Percentiles rank a stretch among this genome's conserved stretches.
These are phyloP conservation scores for Eulithis testata DNA, from an alignment of 2,888 invertebrate genomes.

Conservation along the genomic window DNA sequence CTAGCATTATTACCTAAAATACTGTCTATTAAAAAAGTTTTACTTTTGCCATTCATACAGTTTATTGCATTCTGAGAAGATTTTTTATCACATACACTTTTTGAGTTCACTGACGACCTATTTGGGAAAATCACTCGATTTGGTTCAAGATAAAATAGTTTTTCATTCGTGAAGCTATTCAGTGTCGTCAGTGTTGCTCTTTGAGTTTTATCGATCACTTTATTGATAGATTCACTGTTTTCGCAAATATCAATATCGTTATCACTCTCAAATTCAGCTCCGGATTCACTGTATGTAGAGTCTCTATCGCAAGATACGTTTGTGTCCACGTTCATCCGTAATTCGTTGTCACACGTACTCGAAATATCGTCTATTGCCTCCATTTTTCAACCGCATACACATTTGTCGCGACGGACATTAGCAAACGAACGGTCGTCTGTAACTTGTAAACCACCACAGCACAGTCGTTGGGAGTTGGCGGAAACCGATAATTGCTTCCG, in stretches of 20 bases:
- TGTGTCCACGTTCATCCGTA: constrained; percentile 43
- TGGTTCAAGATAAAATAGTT: constrained; percentile 60
- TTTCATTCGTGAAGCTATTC: constrained; percentile 56
- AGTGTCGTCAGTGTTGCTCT: constrained; percentile 41
- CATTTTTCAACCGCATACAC: constrained; percentile 51
- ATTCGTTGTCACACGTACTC: constrained; percentile 75
- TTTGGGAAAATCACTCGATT: constrained; percentile 55
- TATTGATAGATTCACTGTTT: constrained; percentile 62
- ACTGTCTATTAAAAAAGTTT: constrained; percentile 84
- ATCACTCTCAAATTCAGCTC: constrained; percentile 75
- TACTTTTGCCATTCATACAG: constrained; percentile 65
- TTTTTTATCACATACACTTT: constrained; percentile 52
- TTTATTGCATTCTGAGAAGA: constrained; percentile 54
- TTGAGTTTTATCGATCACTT: constrained; percentile 46
- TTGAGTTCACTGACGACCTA: constrained; percentile 55
- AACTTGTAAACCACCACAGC: constrained; percentile 49
- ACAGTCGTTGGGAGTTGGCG: constrained; percentile 52
- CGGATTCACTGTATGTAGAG: constrained; percentile 60
- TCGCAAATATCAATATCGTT: constrained; percentile 81
- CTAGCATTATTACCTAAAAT: constrained; percentile 78
- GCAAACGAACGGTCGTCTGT: constrained; percentile 43
- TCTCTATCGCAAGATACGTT: constrained; percentile 54
- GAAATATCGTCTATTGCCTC: constrained; percentile 71
- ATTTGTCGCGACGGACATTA: constrained; percentile 14
- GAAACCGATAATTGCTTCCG: constrained; percentile 77